Evolutionary conservation across 2,888 invertebrate species (phyloP).

Genomic region (Eudasyphora cyanicolor): DNA sequence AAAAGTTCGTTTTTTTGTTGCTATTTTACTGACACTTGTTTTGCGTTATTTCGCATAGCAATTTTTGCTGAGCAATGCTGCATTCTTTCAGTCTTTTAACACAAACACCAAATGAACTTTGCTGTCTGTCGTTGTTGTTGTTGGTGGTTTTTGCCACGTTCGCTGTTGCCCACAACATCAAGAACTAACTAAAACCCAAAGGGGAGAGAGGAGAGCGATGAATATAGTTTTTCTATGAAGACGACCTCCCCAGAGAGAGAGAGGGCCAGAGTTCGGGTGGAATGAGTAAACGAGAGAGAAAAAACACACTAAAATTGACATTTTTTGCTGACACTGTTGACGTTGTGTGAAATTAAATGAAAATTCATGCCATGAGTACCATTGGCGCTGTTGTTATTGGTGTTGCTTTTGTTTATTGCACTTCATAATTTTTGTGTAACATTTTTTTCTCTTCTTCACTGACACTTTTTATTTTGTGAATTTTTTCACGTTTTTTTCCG

Average conservation of each 20-base stretch:
- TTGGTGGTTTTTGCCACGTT: not conserved
- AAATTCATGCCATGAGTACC: constrained; percentile 60
- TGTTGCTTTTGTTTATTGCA: constrained; percentile 49
- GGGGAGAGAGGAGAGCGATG: not conserved
- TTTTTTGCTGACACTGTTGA: constrained; percentile 65
- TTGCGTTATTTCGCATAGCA: not conserved
- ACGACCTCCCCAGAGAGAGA: no score
- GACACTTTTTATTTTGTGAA: constrained; percentile 10
- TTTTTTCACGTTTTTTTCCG: constrained; percentile 26
- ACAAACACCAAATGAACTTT: constrained; percentile 6
- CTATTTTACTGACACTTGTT: constrained; percentile 26
- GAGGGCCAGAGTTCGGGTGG: no score
- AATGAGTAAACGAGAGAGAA: no score
- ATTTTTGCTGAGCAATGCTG: not conserved
- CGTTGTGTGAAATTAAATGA: constrained; percentile 66
- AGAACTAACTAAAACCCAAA: not conserved
- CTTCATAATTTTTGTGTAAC: constrained; percentile 39
- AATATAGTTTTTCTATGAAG: no score
- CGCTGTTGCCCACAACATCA: not conserved
- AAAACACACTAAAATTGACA: constrained; percentile 40
- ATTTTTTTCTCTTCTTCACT: not conserved
- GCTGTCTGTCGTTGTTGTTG: not conserved
- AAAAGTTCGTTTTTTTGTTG: not conserved
- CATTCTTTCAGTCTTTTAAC: constrained; percentile 16
- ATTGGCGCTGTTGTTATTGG: constrained; percentile 36